phyloP scores from a whole-genome alignment of 2,113 vertebrate genomes.

The Zosterops pallidus region DNA sequence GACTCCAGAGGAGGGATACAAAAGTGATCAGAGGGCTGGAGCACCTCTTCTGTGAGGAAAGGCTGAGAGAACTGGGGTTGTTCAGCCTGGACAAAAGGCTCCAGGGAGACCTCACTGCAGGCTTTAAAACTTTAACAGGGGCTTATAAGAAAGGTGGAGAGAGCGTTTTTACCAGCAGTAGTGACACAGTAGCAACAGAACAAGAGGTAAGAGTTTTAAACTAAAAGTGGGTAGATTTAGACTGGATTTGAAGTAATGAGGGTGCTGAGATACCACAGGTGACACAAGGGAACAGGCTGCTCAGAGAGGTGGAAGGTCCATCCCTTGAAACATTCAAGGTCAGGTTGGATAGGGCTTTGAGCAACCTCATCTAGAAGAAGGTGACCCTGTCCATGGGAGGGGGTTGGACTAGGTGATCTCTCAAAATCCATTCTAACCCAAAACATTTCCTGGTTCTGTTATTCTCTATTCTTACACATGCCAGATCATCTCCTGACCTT shows the following conservation, averaged over 20 bases:
- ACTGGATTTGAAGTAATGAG: not conserved
- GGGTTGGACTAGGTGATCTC: not conserved
- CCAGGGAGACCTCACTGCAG: accelerated
- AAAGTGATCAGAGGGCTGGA: not conserved
- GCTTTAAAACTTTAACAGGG: not conserved
- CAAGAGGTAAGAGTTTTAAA: not conserved
- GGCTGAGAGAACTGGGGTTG: not conserved
- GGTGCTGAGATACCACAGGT: not conserved
- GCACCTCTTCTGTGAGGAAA: not conserved
- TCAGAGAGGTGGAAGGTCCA: not conserved
- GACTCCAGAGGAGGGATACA: not conserved
- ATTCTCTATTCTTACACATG: not conserved
- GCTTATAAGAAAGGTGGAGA: not conserved
- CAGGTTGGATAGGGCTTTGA: not conserved
- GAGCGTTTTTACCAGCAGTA: not conserved
- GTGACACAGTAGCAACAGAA: not conserved
- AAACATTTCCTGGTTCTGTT: not conserved
- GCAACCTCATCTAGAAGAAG: not conserved
- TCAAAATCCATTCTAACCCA: not conserved
- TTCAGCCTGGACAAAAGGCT: not conserved
- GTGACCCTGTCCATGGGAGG: not conserved
- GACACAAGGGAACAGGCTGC: not conserved
- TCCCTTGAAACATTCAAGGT: not conserved
- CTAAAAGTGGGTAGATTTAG: not conserved
- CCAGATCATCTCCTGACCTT: not conserved